phyloP scores from a whole-genome alignment of 2,888 invertebrate genomes.

The Strigamia maritima region DNA sequence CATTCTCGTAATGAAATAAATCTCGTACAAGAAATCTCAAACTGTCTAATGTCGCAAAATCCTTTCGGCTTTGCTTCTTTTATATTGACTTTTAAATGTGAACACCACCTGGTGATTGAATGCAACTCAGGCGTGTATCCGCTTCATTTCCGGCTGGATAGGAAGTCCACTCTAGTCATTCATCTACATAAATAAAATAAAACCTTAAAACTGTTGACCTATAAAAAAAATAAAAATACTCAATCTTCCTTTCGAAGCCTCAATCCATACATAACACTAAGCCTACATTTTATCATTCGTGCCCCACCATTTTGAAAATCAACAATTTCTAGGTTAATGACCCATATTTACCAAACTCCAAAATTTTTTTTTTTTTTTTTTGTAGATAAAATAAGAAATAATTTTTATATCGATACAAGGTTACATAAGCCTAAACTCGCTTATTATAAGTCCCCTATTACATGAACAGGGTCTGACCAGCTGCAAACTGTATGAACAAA shows the following conservation, averaged over 20 bases:
- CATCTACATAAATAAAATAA: neutral
- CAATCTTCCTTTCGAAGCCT: neutral
- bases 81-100: neutral
- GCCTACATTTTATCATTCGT: too few species aligned
- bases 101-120: neutral
- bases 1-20: too few species aligned
- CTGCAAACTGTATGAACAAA: neutral
- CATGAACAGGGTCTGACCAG: neutral
- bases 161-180: neutral
- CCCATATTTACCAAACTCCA: neutral
- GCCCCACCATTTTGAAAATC: neutral
- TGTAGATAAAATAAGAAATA: too few species aligned
- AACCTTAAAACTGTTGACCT: neutral
- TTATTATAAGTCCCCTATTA: neutral
- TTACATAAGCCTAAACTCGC: neutral
- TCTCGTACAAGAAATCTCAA: too few species aligned
- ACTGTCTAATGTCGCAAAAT: too few species aligned
- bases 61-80: too few species aligned
- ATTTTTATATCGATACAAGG: too few species aligned
- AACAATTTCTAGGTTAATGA: neutral
- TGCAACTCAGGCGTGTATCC: slow-evolving; percentile 13
- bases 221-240: neutral
- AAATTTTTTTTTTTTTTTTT: neutral
- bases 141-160: slow-evolving; percentile 11
- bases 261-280: neutral